A percentile compares a stretch with the other conserved stretches of the same genome.
These are phyloP conservation scores for Hyalella azteca DNA, from an alignment of 2,888 invertebrate species.

Conservation along the genomic window DNA sequence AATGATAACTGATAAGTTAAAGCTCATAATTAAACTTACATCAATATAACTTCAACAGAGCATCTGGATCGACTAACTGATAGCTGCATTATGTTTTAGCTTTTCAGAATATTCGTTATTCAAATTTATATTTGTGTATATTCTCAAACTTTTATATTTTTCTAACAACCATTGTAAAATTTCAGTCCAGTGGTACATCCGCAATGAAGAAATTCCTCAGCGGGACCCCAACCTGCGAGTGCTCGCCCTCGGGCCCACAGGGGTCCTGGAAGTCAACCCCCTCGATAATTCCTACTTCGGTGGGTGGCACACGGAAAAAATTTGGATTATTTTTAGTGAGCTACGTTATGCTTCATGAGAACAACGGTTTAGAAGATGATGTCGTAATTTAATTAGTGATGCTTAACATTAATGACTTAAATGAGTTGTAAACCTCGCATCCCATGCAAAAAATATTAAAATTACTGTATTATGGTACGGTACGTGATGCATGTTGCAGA, in stretches of 20 bases:
- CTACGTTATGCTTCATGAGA: too few species aligned
- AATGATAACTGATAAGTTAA: too few species aligned
- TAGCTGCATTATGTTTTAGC: slow-evolving; percentile 60
- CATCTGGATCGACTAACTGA: too few species aligned
- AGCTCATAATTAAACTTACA: too few species aligned
- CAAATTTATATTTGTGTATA: background rate
- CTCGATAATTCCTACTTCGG: slow-evolving; percentile 72
- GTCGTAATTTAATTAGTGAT: too few species aligned
- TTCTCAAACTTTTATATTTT: background rate
- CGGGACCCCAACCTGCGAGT: slow-evolving; percentile 48
- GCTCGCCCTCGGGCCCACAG: slow-evolving; percentile 43
- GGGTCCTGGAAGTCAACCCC: slow-evolving; percentile 68
- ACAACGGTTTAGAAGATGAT: too few species aligned
- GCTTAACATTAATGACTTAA: too few species aligned
- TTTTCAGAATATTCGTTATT: background rate
- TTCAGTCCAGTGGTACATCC: slow-evolving; percentile 56
- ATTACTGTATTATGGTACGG: too few species aligned
- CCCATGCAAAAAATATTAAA: too few species aligned
- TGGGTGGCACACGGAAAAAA: background rate
- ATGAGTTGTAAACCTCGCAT: too few species aligned
- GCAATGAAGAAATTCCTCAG: slow-evolving; percentile 48
- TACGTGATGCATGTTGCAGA: too few species aligned
- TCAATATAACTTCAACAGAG: background rate
- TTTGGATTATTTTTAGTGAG: too few species aligned
- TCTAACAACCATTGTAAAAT: background rate